Percentiles rank a stretch among this genome's conserved stretches.
Conservation (phyloP, 1,140 invertebrate genomes). For the Drosophila ogumai region DNA sequence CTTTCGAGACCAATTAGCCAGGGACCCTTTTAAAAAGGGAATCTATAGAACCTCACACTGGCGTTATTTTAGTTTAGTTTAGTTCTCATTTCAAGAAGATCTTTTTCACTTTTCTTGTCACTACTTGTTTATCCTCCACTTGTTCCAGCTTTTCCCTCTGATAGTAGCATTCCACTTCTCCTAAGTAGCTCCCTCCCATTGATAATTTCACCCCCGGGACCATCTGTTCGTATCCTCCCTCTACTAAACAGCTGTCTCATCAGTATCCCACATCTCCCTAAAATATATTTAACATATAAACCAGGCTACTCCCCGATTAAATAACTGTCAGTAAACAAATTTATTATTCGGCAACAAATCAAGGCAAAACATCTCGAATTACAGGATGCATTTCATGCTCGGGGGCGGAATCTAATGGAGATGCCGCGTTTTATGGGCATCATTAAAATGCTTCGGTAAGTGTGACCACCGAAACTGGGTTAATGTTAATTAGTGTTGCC, state of each 20-base stretch:
- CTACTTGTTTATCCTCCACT: background rate
- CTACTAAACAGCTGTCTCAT: constrained; percentile 6
- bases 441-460: constrained; percentile 20
- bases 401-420: constrained; percentile 20
- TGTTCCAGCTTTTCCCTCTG: background rate
- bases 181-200: constrained; percentile 3
- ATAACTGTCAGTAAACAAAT: constrained; percentile 22
- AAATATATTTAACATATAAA: too few species aligned
- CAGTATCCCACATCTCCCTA: background rate
- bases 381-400: constrained; percentile 55
- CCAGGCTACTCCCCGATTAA: background rate
- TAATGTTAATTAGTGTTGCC: constrained; percentile 71
- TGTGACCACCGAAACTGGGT: constrained; percentile 55
- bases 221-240: constrained; percentile 17
- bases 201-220: constrained; percentile 21
- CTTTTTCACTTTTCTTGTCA: background rate
- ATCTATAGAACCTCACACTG: background rate
- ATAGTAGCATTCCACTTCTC: background rate
- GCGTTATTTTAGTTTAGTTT: too few species aligned
- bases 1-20: too few species aligned
- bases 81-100: too few species aligned
- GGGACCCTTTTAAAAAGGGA: background rate
- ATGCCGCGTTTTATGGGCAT: background rate
- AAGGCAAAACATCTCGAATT: constrained; percentile 17
- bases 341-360: constrained; percentile 27